Evolutionary conservation across 2,113 vertebrate genomes (phyloP).

Genomic region (Ceyx melanurus): DNA sequence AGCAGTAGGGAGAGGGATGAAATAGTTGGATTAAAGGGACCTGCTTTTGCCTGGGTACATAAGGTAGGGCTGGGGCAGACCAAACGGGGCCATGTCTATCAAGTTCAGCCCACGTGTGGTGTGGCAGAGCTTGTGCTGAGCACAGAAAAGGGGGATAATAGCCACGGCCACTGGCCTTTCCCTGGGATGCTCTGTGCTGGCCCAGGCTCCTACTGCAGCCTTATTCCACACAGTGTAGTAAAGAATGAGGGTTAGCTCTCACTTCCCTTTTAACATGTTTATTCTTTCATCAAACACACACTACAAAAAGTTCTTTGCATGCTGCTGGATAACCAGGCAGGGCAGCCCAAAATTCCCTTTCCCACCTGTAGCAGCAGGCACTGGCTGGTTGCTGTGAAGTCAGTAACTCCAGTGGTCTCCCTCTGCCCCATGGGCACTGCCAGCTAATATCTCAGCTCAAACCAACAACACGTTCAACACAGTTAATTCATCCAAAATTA

Average conservation of each 20-base stretch:
- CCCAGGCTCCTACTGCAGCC: not conserved
- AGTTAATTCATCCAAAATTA: not conserved
- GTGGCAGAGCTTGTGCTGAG: not conserved
- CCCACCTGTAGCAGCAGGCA: not conserved
- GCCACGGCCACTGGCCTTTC: not conserved
- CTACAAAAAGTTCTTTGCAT: not conserved
- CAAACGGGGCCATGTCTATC: fast-evolving
- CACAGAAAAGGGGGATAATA: not conserved
- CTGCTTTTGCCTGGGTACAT: not conserved
- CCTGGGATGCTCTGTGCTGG: not conserved
- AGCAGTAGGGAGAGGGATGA: not conserved
- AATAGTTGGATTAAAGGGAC: not conserved
- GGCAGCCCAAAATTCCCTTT: not conserved
- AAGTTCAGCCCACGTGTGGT: fast-evolving
- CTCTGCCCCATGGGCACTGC: not conserved
- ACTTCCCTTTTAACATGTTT: not conserved
- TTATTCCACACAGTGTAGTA: not conserved
- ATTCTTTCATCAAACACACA: not conserved
- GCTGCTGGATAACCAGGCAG: not conserved
- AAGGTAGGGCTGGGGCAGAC: not conserved
- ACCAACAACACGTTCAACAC: not conserved
- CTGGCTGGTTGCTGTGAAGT: not conserved
- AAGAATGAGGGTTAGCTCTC: not conserved
- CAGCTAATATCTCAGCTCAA: not conserved
- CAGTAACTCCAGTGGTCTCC: not conserved